phyloP scores from a whole-genome alignment of 1,140 invertebrate species.

The Acromyrmex heyeri region DNA sequence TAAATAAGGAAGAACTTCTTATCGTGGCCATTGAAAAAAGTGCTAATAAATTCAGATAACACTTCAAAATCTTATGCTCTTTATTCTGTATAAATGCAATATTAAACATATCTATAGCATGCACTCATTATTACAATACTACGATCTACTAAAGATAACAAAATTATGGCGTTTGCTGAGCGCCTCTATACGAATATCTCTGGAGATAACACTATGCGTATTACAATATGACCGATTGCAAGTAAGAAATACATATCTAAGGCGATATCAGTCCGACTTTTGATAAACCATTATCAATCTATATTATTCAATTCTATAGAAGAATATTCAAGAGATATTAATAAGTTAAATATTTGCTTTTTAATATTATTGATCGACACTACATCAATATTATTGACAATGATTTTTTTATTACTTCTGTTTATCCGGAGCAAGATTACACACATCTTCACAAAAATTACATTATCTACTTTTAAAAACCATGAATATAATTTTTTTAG shows the following conservation, averaged over 20 bases:
- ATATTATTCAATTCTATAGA: neutral
- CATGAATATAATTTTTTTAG: no score
- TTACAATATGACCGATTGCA: slow-evolving; percentile 55
- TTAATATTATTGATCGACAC: neutral
- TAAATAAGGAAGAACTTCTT: no score
- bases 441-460: neutral
- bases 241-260: slow-evolving; percentile 38
- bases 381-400: neutral
- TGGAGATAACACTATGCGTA: slow-evolving; percentile 37
- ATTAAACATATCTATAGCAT: neutral
- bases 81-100: no score
- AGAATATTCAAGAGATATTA: neutral
- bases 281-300: neutral
- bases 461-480: no score
- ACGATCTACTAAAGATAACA: neutral
- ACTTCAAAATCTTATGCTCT: no score
- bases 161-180: slow-evolving; percentile 50
- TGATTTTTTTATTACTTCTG: neutral
- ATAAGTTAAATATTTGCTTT: neutral
- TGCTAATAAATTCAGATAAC: no score
- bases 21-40: no score
- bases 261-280: neutral
- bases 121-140: slow-evolving; percentile 17
- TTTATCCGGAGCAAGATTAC: neutral
- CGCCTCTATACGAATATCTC: slow-evolving; percentile 36